Evolutionary conservation across 2,797 vertebrate species (phyloP), one percentile per base, ranked within the genome.

Genomic region (Notolabrus celidotus): DNA sequence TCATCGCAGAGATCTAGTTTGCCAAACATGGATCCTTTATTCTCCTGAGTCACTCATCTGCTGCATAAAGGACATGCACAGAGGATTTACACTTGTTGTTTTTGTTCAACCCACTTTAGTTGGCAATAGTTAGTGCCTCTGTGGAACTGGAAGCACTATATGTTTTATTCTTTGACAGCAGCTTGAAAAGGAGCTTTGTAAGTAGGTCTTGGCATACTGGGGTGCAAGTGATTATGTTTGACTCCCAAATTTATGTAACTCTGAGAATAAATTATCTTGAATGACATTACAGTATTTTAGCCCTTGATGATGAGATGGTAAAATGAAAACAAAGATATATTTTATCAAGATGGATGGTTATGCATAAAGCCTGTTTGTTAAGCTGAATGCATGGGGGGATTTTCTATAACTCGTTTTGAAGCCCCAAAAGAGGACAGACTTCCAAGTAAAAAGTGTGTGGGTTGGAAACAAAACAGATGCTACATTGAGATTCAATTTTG

Each of bases 301-400:
- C 58, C 38, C 45, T 67, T 42, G 39, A 68, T 67, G 75, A 74
- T 82, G 65, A 74, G 57, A 79, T 64, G 73, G 53, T 74, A 49
- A 80, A 79, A 82, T 58, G 71, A 82, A 88, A 83, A 90, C 87
- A 90, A 89, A 86, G 84, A 55, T 61, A 67, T 73, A 65, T 76
- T 83, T 86, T 74, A 73, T 49, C 45, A 15, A 58, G 55, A 55
- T 10, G 22, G 56, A 63, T 67, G 36, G 46, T 78, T 69, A 52
- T 85, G 62, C 55, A 74, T 79, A 80, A 53, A 70, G 73, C 69
- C 59, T 69, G 64, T 53, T 70, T 79, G 78, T 84, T 67, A 71
- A 74, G 74, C 82, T 16, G 9, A 54, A 74, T 20, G 63, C 31
- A 49, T 73, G 47, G 77, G 73, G 55, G 65, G 77, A 67, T 77